Percentiles rank a stretch among this genome's conserved stretches.
Evolutionary conservation across 2,797 vertebrate species (phyloP).

Genomic region (Cossypha dichroa): DNA sequence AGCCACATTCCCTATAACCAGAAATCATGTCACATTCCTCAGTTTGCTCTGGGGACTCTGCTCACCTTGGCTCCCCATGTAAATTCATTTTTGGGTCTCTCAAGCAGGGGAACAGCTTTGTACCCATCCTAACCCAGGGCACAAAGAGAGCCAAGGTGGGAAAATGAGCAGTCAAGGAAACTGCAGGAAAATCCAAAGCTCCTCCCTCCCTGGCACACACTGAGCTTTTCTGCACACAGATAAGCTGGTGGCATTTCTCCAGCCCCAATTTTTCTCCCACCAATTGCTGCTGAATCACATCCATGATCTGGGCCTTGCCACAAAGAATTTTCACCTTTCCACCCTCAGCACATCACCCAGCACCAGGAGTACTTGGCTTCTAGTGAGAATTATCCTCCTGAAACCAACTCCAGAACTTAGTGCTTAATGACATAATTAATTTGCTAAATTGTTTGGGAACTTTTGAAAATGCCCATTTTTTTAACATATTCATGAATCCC

Average conservation of each 20-base stretch:
- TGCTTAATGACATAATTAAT: neutral
- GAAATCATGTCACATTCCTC: accelerated
- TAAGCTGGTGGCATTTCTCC: neutral
- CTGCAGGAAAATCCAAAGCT: neutral
- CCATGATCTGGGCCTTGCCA: neutral
- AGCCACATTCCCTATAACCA: accelerated
- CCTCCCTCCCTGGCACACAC: neutral
- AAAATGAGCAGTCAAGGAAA: neutral
- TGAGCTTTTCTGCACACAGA: neutral
- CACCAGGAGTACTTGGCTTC: neutral
- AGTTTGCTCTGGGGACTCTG: accelerated
- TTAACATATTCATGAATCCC: accelerated
- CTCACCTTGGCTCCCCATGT: neutral
- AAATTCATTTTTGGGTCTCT: neutral
- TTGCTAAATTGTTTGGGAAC: neutral
- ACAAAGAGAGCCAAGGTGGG: neutral
- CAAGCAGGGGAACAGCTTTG: neutral
- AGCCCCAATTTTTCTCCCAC: neutral
- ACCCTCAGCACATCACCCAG: neutral
- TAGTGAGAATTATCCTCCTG: neutral
- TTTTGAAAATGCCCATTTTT: neutral
- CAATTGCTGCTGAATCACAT: neutral
- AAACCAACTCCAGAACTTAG: neutral
- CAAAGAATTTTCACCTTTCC: neutral
- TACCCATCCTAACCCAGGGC: neutral